phyloP scores from a whole-genome alignment of 2,888 invertebrate genomes.

The Ellobium chinense region DNA sequence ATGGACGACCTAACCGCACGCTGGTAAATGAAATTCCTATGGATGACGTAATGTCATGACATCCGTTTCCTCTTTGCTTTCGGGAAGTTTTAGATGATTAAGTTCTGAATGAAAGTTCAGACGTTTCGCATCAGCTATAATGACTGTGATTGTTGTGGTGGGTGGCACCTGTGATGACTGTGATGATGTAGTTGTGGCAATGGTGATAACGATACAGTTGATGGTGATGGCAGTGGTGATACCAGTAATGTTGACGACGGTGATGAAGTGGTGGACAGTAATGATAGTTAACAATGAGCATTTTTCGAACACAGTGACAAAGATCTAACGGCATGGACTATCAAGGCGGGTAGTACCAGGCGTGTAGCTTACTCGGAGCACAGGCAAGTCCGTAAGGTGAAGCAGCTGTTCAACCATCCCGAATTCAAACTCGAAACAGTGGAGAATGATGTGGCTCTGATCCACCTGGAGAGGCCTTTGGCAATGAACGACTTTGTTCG shows the following conservation, averaged over 20 bases:
- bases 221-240: conserved; percentile 19
- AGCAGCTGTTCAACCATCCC: conserved; percentile 56
- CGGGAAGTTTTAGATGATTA: no score
- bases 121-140: background rate
- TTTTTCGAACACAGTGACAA: no score
- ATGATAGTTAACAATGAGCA: no score
- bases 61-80: no score
- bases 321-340: no score
- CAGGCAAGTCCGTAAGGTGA: conserved; percentile 59
- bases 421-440: conserved; percentile 59
- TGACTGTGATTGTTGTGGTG: background rate
- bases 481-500: conserved; percentile 68
- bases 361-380: conserved; percentile 63
- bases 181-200: background rate
- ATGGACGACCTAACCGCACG: no score
- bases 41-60: no score
- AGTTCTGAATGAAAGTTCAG: background rate
- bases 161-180: background rate
- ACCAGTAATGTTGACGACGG: conserved; percentile 2
- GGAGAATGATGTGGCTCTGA: conserved; percentile 69
- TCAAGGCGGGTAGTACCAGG: conserved; percentile 65
- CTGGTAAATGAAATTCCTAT: no score
- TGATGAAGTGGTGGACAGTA: conserved; percentile 1
- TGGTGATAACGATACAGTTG: conserved; percentile 7
- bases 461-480: conserved; percentile 61